These are phyloP conservation scores for Catharus ustulatus DNA, from an alignment of 2,797 vertebrate species.

Conservation along the genomic window DNA sequence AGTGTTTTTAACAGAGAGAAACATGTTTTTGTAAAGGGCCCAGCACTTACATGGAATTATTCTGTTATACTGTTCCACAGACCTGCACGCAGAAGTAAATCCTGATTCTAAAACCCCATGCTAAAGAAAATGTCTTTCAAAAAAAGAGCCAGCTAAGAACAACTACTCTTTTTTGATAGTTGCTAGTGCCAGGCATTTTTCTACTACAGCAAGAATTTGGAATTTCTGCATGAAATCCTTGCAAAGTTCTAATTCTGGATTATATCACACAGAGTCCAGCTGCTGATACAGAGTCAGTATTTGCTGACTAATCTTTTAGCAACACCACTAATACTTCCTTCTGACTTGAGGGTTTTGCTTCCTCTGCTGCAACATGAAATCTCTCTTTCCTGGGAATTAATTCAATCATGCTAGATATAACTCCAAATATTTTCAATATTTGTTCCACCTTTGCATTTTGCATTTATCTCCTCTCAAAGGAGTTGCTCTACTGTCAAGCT, in stretches of 20 bases:
- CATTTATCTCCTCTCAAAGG: not conserved
- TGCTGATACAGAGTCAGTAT: not conserved
- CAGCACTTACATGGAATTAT: not conserved
- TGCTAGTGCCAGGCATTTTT: not conserved
- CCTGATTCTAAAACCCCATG: not conserved
- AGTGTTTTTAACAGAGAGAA: not conserved
- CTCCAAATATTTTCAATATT: not conserved
- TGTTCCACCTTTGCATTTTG: not conserved
- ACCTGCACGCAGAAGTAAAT: not conserved
- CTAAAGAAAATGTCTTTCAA: not conserved
- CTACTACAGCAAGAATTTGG: not conserved
- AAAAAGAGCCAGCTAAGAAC: not conserved
- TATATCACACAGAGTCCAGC: not conserved
- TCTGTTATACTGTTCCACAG: not conserved
- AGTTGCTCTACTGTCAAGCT: not conserved
- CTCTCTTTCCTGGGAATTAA: not conserved
- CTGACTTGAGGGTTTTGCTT: not conserved
- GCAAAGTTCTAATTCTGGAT: not conserved
- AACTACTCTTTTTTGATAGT: not conserved
- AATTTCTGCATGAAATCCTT: not conserved
- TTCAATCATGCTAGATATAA: not conserved
- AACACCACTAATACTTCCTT: not conserved
- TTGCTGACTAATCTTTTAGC: not conserved
- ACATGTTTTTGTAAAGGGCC: not conserved
- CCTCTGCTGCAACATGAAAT: not conserved